These are phyloP conservation scores for Heliconius hewitsoni DNA, from an alignment of 1,140 invertebrate genomes.

Conservation along the genomic window DNA sequence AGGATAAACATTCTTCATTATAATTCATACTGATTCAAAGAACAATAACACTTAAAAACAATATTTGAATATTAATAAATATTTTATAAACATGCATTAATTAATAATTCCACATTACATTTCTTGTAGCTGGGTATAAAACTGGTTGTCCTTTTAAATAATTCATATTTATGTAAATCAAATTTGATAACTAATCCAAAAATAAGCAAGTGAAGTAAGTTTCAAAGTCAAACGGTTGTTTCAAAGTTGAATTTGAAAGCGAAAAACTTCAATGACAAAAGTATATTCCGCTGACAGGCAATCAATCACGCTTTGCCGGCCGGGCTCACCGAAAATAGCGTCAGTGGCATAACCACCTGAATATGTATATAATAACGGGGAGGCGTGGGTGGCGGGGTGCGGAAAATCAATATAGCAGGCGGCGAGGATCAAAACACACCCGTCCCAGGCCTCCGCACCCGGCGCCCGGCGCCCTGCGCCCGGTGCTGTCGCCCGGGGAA, in stretches of 20 bases:
- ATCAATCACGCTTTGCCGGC: constrained; percentile 70
- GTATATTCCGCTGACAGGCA: constrained; percentile 50
- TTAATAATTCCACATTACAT: background rate
- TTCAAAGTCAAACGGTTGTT: constrained; percentile 4
- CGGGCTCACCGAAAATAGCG: constrained; percentile 75
- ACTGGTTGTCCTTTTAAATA: background rate
- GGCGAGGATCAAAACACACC: constrained; percentile 77
- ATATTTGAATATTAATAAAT: background rate
- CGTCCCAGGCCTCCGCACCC: constrained; percentile 43
- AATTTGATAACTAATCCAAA: background rate
- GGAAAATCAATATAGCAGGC: constrained; percentile 79
- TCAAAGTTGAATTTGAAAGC: background rate
- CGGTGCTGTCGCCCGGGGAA: constrained; percentile 70
- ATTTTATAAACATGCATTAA: background rate
- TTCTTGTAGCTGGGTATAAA: background rate
- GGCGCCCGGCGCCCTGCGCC: constrained; percentile 41
- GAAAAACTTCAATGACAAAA: constrained; percentile 40
- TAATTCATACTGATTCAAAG: background rate
- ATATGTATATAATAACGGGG: constrained; percentile 75
- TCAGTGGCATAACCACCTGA: constrained; percentile 62
- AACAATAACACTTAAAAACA: background rate
- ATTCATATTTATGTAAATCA: background rate
- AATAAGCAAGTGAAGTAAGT: background rate
- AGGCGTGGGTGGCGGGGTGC: constrained; percentile 54
- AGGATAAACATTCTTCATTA: background rate